Evolutionary conservation across 2,113 vertebrate genomes (phyloP).

Genomic region (Myotis lucifugus): DNA sequence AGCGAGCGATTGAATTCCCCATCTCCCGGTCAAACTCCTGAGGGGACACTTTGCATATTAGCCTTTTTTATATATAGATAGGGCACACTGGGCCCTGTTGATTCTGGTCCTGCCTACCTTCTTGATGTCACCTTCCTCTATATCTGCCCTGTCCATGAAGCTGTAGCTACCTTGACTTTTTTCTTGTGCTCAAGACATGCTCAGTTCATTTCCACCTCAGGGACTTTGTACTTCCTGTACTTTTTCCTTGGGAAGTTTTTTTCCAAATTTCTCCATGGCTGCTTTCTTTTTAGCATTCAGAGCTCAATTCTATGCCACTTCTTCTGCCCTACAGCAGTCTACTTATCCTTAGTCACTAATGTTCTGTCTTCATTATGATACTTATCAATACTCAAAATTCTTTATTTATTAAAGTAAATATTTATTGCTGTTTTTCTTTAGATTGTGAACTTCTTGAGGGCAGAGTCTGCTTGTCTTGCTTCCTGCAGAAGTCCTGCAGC

Average conservation of each 20-base stretch:
- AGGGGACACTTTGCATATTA: too few species aligned
- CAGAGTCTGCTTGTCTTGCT: neutral
- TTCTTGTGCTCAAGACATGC: neutral
- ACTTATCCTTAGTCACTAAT: neutral
- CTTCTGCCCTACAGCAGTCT: neutral
- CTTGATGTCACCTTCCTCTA: neutral
- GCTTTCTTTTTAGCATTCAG: neutral
- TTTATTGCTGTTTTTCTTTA: neutral
- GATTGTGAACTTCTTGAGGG: neutral
- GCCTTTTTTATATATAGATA: too few species aligned
- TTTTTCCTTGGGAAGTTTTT: neutral
- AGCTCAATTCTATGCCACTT: neutral
- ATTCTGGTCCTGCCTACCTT: neutral
- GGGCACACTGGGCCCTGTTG: neutral
- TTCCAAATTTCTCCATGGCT: neutral
- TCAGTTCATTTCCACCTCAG: neutral
- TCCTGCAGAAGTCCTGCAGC: neutral
- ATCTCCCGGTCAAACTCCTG: too few species aligned
- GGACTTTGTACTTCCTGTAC: neutral
- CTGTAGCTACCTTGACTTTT: neutral
- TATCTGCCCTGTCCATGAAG: neutral
- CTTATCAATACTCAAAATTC: neutral
- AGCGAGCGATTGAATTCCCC: too few species aligned
- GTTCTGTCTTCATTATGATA: neutral
- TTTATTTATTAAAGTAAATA: neutral